Evolutionary conservation across 2,113 vertebrate genomes (phyloP).

Genomic region (Pycnonotus jocosus): DNA sequence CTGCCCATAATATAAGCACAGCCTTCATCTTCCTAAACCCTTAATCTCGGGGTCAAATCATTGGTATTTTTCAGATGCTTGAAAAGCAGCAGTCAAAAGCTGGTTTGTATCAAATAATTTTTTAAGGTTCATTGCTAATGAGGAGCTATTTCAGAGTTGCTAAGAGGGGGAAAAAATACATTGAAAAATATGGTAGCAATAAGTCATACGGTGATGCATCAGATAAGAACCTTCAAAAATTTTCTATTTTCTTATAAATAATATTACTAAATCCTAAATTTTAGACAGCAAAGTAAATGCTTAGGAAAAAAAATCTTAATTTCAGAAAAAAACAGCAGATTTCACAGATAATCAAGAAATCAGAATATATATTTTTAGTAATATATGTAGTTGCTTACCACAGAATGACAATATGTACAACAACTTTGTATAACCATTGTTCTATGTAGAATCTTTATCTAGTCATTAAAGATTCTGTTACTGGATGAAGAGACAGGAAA

Average conservation of each 20-base stretch:
- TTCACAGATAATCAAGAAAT: not conserved
- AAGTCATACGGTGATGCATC: not conserved
- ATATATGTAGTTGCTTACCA: not conserved
- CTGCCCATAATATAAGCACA: not conserved
- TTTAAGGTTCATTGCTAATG: not conserved
- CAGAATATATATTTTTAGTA: not conserved
- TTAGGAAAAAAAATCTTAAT: not conserved
- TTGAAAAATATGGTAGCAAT: not conserved
- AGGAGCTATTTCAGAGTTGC: not conserved
- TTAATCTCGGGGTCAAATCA: not conserved
- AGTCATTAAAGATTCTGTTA: not conserved
- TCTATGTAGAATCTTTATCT: not conserved
- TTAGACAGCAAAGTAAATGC: not conserved
- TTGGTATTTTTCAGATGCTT: slow-evolving; percentile 29
- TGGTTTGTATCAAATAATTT: not conserved
- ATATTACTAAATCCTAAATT: not conserved
- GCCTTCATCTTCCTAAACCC: not conserved
- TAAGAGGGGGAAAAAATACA: not conserved
- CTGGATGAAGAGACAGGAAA: not conserved
- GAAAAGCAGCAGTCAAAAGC: not conserved
- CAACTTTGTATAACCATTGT: not conserved
- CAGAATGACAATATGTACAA: not conserved
- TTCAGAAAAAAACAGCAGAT: not conserved
- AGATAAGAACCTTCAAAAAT: slow-evolving; percentile 1
- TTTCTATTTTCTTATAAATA: not conserved